phyloP scores from a whole-genome alignment of 2,888 invertebrate genomes.

The Globia sparganii region DNA sequence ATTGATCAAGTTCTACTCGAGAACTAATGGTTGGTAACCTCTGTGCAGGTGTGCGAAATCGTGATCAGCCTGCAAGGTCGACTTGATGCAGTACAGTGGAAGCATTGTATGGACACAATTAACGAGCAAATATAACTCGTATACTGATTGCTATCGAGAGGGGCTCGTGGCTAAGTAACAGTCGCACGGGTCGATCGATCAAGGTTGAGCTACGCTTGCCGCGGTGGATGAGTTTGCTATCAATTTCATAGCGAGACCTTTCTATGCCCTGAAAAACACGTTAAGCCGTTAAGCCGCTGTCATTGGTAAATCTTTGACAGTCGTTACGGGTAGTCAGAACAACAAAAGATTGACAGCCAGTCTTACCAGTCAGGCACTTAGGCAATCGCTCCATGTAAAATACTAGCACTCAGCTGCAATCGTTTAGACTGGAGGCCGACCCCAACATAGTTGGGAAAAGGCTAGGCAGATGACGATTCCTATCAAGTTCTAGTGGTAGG shows the following conservation, averaged over 20 bases:
- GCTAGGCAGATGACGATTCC: neutral
- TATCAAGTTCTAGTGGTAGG: slow-evolving; percentile 52
- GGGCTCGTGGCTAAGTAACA: slow-evolving; percentile 32
- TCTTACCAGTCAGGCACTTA: too few species aligned
- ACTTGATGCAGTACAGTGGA: slow-evolving; percentile 67
- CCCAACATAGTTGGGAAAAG: neutral
- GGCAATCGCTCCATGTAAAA: neutral
- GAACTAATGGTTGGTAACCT: slow-evolving; percentile 46
- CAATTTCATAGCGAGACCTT: neutral
- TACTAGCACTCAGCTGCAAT: neutral
- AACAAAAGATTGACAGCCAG: too few species aligned
- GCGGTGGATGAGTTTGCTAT: neutral
- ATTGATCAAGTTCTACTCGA: slow-evolving; percentile 47
- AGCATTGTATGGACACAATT: slow-evolving; percentile 74
- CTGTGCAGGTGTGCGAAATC: slow-evolving; percentile 77
- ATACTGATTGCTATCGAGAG: slow-evolving; percentile 47
- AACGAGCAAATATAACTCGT: slow-evolving; percentile 70
- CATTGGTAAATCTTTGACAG: neutral
- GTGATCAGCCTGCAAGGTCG: slow-evolving; percentile 82
- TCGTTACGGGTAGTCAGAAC: neutral
- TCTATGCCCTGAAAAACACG: neutral
- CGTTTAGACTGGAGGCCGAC: neutral
- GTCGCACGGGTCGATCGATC: neutral
- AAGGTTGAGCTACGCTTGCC: slow-evolving; percentile 26
- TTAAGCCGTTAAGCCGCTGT: neutral